Evolutionary conservation across 2,113 vertebrate species (phyloP), one percentile per base, ranked within the genome.

Genomic region (Stegastes partitus): DNA sequence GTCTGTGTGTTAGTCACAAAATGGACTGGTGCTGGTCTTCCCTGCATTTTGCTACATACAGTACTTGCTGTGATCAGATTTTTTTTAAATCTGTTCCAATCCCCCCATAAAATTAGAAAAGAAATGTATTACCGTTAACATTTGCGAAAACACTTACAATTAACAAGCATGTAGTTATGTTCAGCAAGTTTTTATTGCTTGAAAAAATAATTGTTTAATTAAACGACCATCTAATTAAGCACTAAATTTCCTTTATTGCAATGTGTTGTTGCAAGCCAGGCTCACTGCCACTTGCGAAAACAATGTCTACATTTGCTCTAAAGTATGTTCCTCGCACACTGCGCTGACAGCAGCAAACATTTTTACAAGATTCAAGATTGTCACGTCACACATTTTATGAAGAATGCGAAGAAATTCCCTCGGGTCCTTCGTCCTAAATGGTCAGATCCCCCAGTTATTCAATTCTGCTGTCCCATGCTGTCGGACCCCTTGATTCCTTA

Each of bases 181-280:
- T 49, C 21, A 34, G 57, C 68, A 49, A 16, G 34, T 61, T 51
- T 77, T 58, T 63, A 49, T 70, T 49, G 44, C 53, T 1, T 1
- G 5, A 26, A 7, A 70, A 49, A 72, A 74, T 14, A 47, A 77
- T 47, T 19, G 49, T 68, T 55, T 65, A 64, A 74, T 83, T 73
- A 75, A 81, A 34, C n/a, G n/a, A 53, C 44, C 39, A 26, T 44
- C 49, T 84, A 61, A 74, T 78, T 61, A 78, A 65, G 50, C 0
- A 3, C 21, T 67, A 67, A 49, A 79, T 73, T 82, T 19, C 62
- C 57, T 11, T 7, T 16, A 3, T 54, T 76, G 69, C 21, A 12
- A 19, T 62, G 53, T 71, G 65, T 75, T 65, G 62, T 68, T 22
- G 10, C 61, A 44, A 31, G 28, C 56, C 19, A 49, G 11, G 25